Evolutionary conservation across 2,113 vertebrate genomes (phyloP).

Genomic region (Bubo scandiacus): DNA sequence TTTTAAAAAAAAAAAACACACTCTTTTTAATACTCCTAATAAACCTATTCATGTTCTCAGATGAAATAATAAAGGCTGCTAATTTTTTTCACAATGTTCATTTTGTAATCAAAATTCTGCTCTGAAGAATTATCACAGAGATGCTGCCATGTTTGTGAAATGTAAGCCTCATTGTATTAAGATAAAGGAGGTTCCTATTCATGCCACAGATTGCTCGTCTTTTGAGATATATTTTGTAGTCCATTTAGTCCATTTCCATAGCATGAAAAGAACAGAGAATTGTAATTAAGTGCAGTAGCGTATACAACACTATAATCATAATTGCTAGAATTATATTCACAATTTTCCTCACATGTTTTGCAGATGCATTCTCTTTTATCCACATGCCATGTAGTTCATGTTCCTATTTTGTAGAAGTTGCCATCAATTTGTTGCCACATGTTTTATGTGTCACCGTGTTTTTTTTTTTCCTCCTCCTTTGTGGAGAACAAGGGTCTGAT

Average conservation of each 20-base stretch:
- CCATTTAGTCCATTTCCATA: slow-evolving; percentile 69
- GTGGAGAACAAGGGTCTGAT: slow-evolving; percentile 4
- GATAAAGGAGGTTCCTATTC: slow-evolving; percentile 70
- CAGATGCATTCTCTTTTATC: slow-evolving; percentile 71
- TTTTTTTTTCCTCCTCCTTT: not conserved
- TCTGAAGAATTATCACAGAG: not conserved
- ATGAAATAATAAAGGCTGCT: slow-evolving; percentile 32
- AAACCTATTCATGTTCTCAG: slow-evolving; percentile 6
- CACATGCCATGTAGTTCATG: not conserved
- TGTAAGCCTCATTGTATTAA: slow-evolving; percentile 44
- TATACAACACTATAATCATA: slow-evolving; percentile 51
- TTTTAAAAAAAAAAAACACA: not conserved
- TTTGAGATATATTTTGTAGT: slow-evolving; percentile 71
- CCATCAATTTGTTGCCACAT: slow-evolving; percentile 43
- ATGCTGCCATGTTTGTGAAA: slow-evolving; percentile 55
- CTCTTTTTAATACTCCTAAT: slow-evolving; percentile 30
- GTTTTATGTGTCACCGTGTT: not conserved
- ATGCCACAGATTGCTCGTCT: slow-evolving; percentile 66
- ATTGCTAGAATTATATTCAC: slow-evolving; percentile 57
- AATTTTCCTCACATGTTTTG: slow-evolving; percentile 62
- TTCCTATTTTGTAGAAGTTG: slow-evolving; percentile 21
- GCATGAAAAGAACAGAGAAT: slow-evolving; percentile 60
- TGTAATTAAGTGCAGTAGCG: slow-evolving; percentile 61
- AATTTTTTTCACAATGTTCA: slow-evolving; percentile 33
- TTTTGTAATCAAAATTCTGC: slow-evolving; percentile 59